Conservation (phyloP, 1,140 invertebrate species). For the Saccostrea cuccullata region DNA sequence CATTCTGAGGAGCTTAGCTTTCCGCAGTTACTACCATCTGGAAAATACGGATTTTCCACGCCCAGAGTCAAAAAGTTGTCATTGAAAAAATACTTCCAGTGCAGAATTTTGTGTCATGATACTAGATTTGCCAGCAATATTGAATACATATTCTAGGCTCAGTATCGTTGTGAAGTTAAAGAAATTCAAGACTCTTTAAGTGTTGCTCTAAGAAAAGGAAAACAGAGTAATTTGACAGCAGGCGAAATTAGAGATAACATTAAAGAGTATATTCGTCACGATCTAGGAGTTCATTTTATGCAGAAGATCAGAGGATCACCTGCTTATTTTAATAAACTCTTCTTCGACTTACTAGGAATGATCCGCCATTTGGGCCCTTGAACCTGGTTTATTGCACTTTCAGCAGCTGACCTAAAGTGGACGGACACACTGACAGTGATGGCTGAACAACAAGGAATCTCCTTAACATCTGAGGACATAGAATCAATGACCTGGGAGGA, state of each 20-base stretch:
- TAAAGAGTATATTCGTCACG: neutral
- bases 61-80: neutral
- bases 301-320: slow-evolving; percentile 40
- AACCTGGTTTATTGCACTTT: slow-evolving; percentile 56
- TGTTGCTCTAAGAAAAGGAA: slow-evolving; percentile 45
- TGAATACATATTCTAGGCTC: slow-evolving; percentile 51
- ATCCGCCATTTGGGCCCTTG: slow-evolving; percentile 39
- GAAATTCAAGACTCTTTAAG: slow-evolving; percentile 34
- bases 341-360: slow-evolving; percentile 48
- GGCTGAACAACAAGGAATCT: slow-evolving; percentile 7
- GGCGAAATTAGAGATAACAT: slow-evolving; percentile 25
- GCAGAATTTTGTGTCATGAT: slow-evolving; percentile 18
- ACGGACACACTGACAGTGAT: slow-evolving; percentile 35
- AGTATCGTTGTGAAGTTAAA: slow-evolving; percentile 41
- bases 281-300: slow-evolving; percentile 49
- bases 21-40: slow-evolving; percentile 41
- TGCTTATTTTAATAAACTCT: slow-evolving; percentile 46
- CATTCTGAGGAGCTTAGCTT: slow-evolving; percentile 50
- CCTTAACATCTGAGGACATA: slow-evolving; percentile 38
- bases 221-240: neutral
- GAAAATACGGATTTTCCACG: neutral
- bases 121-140: slow-evolving; percentile 51
- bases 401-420: slow-evolving; percentile 51
- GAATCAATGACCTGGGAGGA: slow-evolving; percentile 26
- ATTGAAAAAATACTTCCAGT: slow-evolving; percentile 36